Percentiles rank a stretch among this genome's conserved stretches.
These are phyloP conservation scores for Fragum sueziense DNA, from an alignment of 2,888 invertebrate genomes.

Conservation along the genomic window DNA sequence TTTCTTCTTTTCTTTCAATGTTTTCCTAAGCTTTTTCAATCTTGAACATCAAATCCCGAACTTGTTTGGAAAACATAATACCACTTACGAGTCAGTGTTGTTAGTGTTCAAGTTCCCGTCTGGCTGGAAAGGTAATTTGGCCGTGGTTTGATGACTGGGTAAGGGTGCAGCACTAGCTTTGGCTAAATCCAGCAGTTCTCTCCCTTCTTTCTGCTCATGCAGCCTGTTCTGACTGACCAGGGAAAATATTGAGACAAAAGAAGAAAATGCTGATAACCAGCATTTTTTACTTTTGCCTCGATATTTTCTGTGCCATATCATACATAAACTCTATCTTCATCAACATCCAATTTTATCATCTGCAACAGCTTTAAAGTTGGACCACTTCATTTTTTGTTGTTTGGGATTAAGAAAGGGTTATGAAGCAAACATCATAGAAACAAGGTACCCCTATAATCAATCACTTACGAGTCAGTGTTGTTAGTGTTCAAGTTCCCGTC, in stretches of 20 bases:
- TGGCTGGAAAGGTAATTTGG: not conserved
- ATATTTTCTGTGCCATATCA: too few relatives aligned
- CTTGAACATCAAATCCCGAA: too few relatives aligned
- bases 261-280: too few relatives aligned
- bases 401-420: not conserved
- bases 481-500: slow-evolving; percentile 12
- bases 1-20: too few relatives aligned
- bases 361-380: too few relatives aligned
- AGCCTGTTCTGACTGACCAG: slow-evolving; percentile 30
- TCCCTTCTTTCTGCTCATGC: slow-evolving; percentile 34
- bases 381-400: not conserved
- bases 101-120: slow-evolving; percentile 12
- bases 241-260: too few relatives aligned
- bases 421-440: not conserved
- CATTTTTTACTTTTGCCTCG: too few relatives aligned
- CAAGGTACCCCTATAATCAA: not conserved
- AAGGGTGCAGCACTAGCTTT: slow-evolving; percentile 56
- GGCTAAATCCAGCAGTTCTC: slow-evolving; percentile 49
- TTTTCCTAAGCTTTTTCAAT: too few relatives aligned
- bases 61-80: too few relatives aligned
- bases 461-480: slow-evolving; percentile 9
- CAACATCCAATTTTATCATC: too few relatives aligned
- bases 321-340: too few relatives aligned
- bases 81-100: slow-evolving; percentile 12
- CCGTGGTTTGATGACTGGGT: not conserved